Base-by-base conservation (phyloP, 2,113 vertebrate genomes). In the Callaeas wilsoni region DNA sequence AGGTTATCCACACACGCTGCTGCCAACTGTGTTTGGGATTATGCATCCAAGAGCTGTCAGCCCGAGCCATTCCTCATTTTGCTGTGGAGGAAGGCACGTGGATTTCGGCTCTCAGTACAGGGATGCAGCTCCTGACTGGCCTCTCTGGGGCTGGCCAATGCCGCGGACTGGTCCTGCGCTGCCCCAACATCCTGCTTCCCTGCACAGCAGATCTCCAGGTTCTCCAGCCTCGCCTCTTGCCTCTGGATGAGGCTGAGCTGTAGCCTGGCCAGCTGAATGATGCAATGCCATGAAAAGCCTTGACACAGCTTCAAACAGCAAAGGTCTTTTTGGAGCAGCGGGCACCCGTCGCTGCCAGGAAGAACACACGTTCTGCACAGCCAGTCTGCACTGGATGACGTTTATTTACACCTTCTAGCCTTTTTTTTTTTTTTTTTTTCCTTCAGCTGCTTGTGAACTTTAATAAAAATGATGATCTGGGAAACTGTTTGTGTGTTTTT, bases 401-500 rank as follows among this genome's bases (percentile, higher is more conserved):
- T 87, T 91, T 94, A 87, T 95, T 96, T 94, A 95, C 80, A 59
- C 83, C 90, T 91, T 76, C 33, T 68, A 47, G 74, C 4, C 8
- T 27, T 47, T 69, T 82, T 62, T 65, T 55, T 19, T 86, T 80
- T 59, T 59, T 57, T 52, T 62, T 37, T 7, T 0, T 49, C 46
- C 77, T 93, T 87, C 69, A 73, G 84, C 69, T 88, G 76, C 81
- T 84, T 91, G 73, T 55, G 35, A 92, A 91, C 76, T 92, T 97
- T 87, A 97, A 97, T 97, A 96, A 97, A 97, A 95, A 87, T 94
- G 68, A 97, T 87, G 78, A 81, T 69, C 92, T 96, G 95, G 84
- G 95, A 95, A 96, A 91, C 55, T 2, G 1, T 74, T 74, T 80
- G 73, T 79, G 82, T 84, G 47, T 76, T 87, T 91, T 92, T 94